phyloP scores from a whole-genome alignment of 2,797 vertebrate species.

The Lindbergichthys nudifrons region DNA sequence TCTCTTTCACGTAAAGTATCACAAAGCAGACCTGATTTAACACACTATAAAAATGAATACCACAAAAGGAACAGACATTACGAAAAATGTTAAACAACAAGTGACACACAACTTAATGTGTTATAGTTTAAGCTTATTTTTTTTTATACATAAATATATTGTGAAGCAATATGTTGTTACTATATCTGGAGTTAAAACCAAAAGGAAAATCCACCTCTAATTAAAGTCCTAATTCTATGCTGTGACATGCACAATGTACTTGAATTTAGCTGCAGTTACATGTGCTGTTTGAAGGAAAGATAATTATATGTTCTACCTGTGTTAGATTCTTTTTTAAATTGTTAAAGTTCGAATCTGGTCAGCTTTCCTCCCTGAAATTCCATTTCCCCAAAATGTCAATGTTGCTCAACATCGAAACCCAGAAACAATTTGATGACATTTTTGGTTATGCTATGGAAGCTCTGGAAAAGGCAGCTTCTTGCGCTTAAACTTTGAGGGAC shows the following conservation, averaged over 20 bases:
- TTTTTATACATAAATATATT: constrained; percentile 65
- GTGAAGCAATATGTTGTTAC: constrained; percentile 48
- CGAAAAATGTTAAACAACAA: constrained; percentile 35
- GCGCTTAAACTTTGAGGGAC: background rate
- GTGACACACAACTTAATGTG: constrained; percentile 50
- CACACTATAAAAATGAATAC: constrained; percentile 39
- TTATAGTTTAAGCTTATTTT: constrained; percentile 46
- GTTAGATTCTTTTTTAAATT: background rate
- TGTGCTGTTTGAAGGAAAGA: background rate
- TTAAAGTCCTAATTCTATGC: background rate
- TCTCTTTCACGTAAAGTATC: constrained; percentile 42
- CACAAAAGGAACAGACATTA: constrained; percentile 32
- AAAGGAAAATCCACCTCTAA: constrained; percentile 46
- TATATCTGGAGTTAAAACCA: constrained; percentile 42
- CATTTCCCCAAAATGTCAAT: background rate
- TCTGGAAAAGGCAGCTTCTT: background rate
- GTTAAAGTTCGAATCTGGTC: background rate
- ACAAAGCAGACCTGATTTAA: constrained; percentile 58
- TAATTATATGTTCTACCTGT: background rate
- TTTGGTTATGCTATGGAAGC: background rate
- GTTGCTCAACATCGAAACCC: background rate
- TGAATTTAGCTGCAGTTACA: background rate
- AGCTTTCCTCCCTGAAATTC: too few species aligned
- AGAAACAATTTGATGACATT: background rate
- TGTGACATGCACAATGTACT: background rate